These are phyloP conservation scores for Ptychoptera contaminata DNA, from an alignment of 2,888 invertebrate species.

Conservation along the genomic window DNA sequence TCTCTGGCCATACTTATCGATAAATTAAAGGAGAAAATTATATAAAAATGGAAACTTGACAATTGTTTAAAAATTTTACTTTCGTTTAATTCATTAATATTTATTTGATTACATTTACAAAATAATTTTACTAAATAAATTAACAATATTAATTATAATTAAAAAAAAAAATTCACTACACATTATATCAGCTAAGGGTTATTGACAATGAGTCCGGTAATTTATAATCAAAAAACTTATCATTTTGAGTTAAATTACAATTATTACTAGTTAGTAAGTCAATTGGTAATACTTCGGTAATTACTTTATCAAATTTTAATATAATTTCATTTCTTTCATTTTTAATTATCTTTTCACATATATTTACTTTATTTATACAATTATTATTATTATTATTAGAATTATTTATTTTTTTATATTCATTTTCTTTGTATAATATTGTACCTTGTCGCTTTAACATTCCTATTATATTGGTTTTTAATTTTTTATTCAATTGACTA, in stretches of 20 bases:
- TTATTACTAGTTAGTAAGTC: constrained; percentile 1
- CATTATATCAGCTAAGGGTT: no score
- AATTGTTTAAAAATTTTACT: no score
- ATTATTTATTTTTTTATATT: not conserved
- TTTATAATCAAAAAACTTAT: not conserved
- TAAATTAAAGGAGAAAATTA: no score
- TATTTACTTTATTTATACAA: not conserved
- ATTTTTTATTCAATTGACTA: no score
- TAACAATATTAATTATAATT: no score
- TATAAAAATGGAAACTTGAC: no score
- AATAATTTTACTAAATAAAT: no score
- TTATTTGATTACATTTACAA: no score
- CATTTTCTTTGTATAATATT: not conserved
- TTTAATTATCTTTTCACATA: not conserved
- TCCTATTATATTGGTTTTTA: not conserved
- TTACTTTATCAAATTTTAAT: constrained; percentile 26
- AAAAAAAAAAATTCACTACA: no score
- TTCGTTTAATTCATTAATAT: no score
- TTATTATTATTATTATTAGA: not conserved
- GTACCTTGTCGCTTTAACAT: constrained; percentile 4
- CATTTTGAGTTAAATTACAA: not conserved
- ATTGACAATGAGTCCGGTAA: no score
- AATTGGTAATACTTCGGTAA: constrained; percentile 27
- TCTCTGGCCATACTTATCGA: no score
- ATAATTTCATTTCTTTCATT: constrained; percentile 18